Conservation (phyloP, 1,140 invertebrate species). For the Mactra quadrangularis region DNA sequence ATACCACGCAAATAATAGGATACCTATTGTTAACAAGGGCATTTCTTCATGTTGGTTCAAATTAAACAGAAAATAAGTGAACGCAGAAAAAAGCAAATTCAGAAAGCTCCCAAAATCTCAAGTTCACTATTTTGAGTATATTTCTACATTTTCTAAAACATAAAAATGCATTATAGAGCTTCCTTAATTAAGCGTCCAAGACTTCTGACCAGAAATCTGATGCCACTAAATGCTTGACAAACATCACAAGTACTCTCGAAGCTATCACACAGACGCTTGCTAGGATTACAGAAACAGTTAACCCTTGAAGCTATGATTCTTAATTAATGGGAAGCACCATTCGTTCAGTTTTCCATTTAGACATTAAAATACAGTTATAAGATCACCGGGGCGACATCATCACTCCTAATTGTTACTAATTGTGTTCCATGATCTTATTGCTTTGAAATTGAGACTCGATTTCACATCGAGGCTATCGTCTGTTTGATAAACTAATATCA, state of each 20-base stretch:
- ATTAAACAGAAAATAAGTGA: no score
- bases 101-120: no score
- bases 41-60: no score
- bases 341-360: slow-evolving; percentile 37
- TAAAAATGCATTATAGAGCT: no score
- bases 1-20: no score
- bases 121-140: no score
- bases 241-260: not conserved
- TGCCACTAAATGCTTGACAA: not conserved
- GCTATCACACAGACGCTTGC: slow-evolving; percentile 5
- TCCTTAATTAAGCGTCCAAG: no score
- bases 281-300: not conserved
- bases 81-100: no score
- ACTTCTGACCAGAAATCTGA: no score
- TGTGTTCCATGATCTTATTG: not conserved
- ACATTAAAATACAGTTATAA: slow-evolving; percentile 38
- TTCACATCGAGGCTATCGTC: not conserved
- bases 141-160: no score
- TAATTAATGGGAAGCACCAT: slow-evolving; percentile 50
- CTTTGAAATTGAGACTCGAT: not conserved
- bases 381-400: slow-evolving; percentile 26
- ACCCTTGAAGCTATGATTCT: not conserved
- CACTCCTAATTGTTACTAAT: slow-evolving; percentile 45
- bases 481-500: no score
- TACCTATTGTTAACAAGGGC: no score